Conservation (phyloP, 2,888 invertebrate species). For the Arrhopalites spinosus region DNA sequence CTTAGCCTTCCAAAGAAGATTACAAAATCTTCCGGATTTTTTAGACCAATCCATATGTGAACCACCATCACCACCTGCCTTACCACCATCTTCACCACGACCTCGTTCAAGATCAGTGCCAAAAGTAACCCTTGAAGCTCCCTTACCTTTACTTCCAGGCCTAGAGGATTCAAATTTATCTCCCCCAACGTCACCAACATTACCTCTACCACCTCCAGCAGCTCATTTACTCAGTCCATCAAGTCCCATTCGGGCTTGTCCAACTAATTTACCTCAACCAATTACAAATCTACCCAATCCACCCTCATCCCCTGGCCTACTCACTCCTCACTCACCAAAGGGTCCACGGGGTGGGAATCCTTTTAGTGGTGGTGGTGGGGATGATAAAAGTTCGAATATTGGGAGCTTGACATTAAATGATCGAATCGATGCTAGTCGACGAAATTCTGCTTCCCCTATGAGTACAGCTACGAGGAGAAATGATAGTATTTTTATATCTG, state of each 20-base stretch:
- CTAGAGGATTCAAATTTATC: constrained; percentile 44
- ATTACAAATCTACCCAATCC: constrained; percentile 52
- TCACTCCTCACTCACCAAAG: constrained; percentile 56
- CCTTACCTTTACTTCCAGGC: constrained; percentile 59
- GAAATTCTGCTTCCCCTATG: constrained; percentile 59
- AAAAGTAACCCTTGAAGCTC: constrained; percentile 60
- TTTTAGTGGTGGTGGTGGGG: constrained; percentile 29
- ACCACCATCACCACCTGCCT: constrained; percentile 56
- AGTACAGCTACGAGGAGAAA: constrained; percentile 58
- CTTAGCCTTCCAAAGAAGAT: constrained; percentile 64
- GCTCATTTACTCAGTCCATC: constrained; percentile 56
- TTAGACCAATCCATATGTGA: constrained; percentile 59
- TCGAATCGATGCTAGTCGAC: constrained; percentile 57
- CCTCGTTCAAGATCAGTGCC: constrained; percentile 62
- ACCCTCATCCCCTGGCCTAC: constrained; percentile 51
- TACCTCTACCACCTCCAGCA: constrained; percentile 52
- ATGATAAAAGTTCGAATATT: constrained; percentile 43
- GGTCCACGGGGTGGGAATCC: constrained; percentile 50
- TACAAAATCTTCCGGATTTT: constrained; percentile 65
- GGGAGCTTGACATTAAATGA: constrained; percentile 38
- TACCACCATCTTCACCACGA: constrained; percentile 57
- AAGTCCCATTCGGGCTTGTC: constrained; percentile 57
- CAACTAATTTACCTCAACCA: constrained; percentile 54
- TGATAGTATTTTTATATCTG: constrained; percentile 59
- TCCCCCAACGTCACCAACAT: constrained; percentile 52